A percentile compares a stretch with the other conserved stretches of the same genome.
Evolutionary conservation across 23 tunicate genomes (phyloP).

Genomic region (Ciona savignyi): DNA sequence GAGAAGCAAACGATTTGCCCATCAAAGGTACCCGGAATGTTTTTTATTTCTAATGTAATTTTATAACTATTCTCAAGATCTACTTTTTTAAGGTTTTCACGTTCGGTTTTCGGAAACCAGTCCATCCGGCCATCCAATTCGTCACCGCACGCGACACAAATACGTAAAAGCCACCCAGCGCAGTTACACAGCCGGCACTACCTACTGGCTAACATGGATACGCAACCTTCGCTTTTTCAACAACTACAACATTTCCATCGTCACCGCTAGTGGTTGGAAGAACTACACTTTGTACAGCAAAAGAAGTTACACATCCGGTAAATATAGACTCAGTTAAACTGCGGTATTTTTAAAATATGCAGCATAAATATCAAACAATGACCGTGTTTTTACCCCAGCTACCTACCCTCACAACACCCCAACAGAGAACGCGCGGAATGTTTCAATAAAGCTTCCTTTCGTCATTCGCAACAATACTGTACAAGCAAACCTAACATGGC

Average conservation of each 20-base stretch:
- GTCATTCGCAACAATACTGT: slow-evolving; percentile 7
- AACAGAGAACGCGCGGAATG: slow-evolving; percentile 10
- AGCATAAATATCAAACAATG: too few species aligned
- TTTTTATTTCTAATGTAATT: too few species aligned
- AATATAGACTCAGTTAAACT: too few species aligned
- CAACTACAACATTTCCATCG: slow-evolving; percentile 25
- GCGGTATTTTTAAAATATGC: too few species aligned
- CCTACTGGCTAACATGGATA: slow-evolving; percentile 28
- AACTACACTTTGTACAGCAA: slow-evolving; percentile 21
- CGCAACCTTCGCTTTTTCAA: slow-evolving; percentile 12
- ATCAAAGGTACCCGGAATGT: too few species aligned
- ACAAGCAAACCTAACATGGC: slow-evolving; percentile 39
- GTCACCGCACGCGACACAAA: slow-evolving; percentile 4
- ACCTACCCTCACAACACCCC: slow-evolving; percentile 21
- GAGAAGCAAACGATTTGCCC: slow-evolving; percentile 46
- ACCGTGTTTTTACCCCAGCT: too few species aligned
- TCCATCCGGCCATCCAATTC: slow-evolving; percentile 15
- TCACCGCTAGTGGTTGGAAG: slow-evolving; percentile 41
- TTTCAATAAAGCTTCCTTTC: slow-evolving; percentile 30
- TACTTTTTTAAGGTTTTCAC: slow-evolving; percentile 30
- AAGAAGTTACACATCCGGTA: slow-evolving; percentile 12
- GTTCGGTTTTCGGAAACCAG: slow-evolving; percentile 20
- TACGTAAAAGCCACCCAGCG: slow-evolving; percentile 13
- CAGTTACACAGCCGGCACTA: not conserved
- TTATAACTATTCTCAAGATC: too few species aligned